Evolutionary conservation across 2,113 vertebrate species (phyloP).

Genomic region (Pseudolaguvia tuberculata): DNA sequence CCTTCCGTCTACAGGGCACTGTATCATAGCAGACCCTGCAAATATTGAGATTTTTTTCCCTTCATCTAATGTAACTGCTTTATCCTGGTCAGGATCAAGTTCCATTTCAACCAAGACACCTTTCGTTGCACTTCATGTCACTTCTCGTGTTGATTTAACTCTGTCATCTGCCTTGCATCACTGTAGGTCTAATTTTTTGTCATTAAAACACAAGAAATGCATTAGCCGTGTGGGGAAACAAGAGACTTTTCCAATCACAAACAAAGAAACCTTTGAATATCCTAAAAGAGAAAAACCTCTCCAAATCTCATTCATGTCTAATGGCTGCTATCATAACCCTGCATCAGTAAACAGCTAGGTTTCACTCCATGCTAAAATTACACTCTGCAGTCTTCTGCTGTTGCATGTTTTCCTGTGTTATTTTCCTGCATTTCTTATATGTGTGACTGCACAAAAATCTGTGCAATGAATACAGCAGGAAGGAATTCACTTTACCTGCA

Average conservation of each 20-base stretch:
- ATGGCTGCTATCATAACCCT: conserved; percentile 1
- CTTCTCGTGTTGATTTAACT: conserved; percentile 38
- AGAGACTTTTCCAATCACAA: conserved; percentile 8
- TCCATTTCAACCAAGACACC: neutral
- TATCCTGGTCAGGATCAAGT: neutral
- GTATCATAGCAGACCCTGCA: too few relatives aligned
- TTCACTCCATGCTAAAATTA: conserved; percentile 2
- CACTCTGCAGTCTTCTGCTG: neutral
- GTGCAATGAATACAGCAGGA: conserved; percentile 3
- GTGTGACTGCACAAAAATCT: neutral
- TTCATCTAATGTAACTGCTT: neutral
- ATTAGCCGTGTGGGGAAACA: conserved; percentile 28
- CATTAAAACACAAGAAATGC: conserved; percentile 48
- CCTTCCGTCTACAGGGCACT: too few relatives aligned
- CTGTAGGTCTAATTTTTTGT: conserved; percentile 38
- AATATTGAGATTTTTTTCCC: too few relatives aligned
- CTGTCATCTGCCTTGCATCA: conserved; percentile 27
- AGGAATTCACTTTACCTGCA: conserved; percentile 6
- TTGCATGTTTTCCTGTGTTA: neutral
- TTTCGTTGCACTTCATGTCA: conserved; percentile 8
- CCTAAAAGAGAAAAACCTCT: conserved; percentile 36
- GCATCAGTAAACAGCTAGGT: neutral
- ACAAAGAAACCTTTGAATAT: conserved; percentile 3
- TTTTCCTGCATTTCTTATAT: neutral
- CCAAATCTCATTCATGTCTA: conserved; percentile 36